phyloP scores from a whole-genome alignment of 1,140 invertebrate species.

The Chlorops oryzae region DNA sequence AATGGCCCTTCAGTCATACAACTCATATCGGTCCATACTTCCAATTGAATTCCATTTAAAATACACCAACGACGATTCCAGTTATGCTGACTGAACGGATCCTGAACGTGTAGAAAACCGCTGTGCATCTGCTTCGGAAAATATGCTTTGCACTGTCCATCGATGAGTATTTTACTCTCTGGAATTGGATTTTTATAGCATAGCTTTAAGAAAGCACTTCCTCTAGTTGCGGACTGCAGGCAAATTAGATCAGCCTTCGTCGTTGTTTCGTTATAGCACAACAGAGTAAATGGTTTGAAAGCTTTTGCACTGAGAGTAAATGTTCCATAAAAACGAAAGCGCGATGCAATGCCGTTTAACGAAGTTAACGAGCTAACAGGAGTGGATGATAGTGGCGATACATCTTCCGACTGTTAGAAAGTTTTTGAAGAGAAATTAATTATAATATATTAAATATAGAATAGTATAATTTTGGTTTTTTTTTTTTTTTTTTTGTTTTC shows the following conservation, averaged over 20 bases:
- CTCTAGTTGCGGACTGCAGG: conserved; percentile 20
- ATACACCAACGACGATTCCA: conserved; percentile 44
- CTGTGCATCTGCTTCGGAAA: conserved; percentile 23
- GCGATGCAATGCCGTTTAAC: conserved; percentile 24
- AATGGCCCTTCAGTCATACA: conserved; percentile 22
- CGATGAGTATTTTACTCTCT: conserved; percentile 22
- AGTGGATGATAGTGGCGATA: too few relatives aligned
- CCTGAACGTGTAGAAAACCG: conserved; percentile 38
- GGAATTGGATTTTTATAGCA: too few relatives aligned
- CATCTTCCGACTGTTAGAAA: background rate
- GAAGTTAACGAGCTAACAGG: conserved; percentile 3
- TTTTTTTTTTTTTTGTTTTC: too few relatives aligned
- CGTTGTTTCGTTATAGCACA: too few relatives aligned
- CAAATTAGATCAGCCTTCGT: conserved; percentile 23
- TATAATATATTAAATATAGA: background rate
- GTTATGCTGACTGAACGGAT: conserved; percentile 23
- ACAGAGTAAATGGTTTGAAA: too few relatives aligned
- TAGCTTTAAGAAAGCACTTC: too few relatives aligned
- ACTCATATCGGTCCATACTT: conserved; percentile 32
- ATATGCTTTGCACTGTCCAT: conserved; percentile 30
- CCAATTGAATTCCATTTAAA: conserved; percentile 24
- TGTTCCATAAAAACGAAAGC: conserved; percentile 38
- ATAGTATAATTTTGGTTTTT: too few relatives aligned
- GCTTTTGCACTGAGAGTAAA: conserved; percentile 24
- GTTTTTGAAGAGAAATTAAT: conserved; percentile 8